Conservation (phyloP, 2,113 vertebrate genomes). For the Centropus bengalensis region DNA sequence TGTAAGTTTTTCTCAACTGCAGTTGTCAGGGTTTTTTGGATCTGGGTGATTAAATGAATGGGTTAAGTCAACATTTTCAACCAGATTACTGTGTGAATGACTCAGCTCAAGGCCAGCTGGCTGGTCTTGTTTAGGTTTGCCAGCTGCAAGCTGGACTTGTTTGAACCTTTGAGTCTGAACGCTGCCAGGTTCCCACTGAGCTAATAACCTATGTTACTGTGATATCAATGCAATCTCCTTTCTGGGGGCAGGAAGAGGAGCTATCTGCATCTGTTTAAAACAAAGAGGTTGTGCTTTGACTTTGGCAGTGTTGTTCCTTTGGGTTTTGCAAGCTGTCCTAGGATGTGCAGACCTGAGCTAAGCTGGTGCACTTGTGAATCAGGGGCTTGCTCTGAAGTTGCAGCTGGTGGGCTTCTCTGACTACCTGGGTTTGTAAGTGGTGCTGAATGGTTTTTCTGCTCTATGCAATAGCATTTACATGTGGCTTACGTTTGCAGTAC, state of each 20-base stretch:
- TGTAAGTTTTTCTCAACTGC: background rate
- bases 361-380: background rate
- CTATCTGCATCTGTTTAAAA: background rate
- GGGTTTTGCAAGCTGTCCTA: background rate
- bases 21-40: background rate
- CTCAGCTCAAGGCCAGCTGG: slow-evolving; percentile 31
- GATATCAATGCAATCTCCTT: background rate
- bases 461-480: rapidly evolving
- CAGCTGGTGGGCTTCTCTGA: background rate
- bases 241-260: background rate
- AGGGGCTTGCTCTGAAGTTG: background rate
- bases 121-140: slow-evolving; percentile 38
- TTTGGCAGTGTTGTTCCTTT: background rate
- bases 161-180: slow-evolving; percentile 14
- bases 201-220: background rate
- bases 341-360: background rate
- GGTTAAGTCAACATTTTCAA: slow-evolving; percentile 22
- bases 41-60: background rate
- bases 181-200: background rate
- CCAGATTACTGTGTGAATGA: background rate
- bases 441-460: background rate
- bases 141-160: slow-evolving; percentile 43
- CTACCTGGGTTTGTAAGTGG: background rate
- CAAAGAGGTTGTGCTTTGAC: background rate
- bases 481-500: rapidly evolving